Evolutionary conservation across 53 echinoderm and acorn worm genomes (phyloP).

Genomic region (Crossaster papposus): DNA sequence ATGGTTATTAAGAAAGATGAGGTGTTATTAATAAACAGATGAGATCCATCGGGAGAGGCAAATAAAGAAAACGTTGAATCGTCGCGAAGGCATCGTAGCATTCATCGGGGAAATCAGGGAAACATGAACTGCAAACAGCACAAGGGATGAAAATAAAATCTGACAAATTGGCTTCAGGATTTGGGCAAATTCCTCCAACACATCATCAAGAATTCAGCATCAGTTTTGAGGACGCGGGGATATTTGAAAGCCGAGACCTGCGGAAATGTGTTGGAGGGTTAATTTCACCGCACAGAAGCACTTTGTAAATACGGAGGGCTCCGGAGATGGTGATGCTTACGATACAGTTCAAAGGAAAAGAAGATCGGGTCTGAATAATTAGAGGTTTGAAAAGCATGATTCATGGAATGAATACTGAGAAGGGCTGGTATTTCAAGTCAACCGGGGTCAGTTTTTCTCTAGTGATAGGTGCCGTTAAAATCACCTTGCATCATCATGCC

Average conservation of each 20-base stretch:
- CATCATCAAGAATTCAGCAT: slow-evolving; percentile 9
- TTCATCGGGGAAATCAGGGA: slow-evolving; percentile 2
- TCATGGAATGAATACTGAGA: not conserved
- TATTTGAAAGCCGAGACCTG: slow-evolving; percentile 29
- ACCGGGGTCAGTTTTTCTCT: not conserved
- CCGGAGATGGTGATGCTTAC: not conserved
- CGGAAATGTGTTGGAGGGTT: slow-evolving; percentile 3
- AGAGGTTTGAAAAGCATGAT: not conserved
- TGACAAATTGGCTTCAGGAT: not conserved
- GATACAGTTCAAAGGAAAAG: not conserved
- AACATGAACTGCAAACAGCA: not conserved
- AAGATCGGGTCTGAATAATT: slow-evolving; percentile 3
- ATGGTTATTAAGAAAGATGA: not conserved
- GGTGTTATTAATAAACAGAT: not conserved
- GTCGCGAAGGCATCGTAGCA: not conserved
- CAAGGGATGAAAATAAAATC: slow-evolving; percentile 8
- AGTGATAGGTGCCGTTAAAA: no score
- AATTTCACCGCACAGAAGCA: slow-evolving; percentile 7
- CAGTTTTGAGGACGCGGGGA: not conserved
- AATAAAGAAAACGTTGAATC: not conserved
- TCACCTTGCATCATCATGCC: no score
- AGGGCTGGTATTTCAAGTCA: not conserved
- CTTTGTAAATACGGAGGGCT: slow-evolving; percentile 43
- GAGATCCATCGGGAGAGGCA: not conserved
- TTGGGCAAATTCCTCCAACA: not conserved